Conservation (phyloP, 2,888 invertebrate genomes). For the Acrocyrtus sp. region DNA sequence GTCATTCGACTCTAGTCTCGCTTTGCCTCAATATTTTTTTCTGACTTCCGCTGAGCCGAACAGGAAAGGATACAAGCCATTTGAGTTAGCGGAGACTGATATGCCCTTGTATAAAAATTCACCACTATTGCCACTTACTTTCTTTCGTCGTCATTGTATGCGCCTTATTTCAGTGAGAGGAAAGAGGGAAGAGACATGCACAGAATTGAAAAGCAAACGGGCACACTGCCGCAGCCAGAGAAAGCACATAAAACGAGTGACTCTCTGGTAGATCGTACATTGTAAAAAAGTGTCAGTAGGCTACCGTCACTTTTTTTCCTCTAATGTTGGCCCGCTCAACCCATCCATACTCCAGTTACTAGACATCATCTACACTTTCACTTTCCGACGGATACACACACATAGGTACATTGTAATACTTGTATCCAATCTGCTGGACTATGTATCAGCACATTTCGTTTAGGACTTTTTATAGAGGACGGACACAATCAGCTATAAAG, state of each 20-base stretch:
- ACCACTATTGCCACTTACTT: background rate
- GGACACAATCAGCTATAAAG: background rate
- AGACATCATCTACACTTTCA: no score
- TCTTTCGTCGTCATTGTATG: background rate
- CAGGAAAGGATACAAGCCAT: background rate
- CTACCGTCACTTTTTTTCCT: slow-evolving; percentile 12
- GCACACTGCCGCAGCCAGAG: slow-evolving; percentile 1
- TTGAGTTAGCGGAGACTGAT: background rate
- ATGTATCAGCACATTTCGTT: no score
- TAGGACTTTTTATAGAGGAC: no score
- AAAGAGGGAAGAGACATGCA: slow-evolving; percentile 17
- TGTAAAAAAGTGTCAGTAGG: slow-evolving; percentile 31
- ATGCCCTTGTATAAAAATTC: background rate
- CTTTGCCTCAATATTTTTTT: background rate
- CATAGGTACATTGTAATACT: no score
- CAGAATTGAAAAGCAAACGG: slow-evolving; percentile 26
- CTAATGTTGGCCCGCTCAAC: background rate
- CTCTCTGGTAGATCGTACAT: no score
- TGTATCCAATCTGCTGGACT: background rate
- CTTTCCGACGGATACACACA: no score
- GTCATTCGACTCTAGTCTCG: no score
- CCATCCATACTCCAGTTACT: background rate
- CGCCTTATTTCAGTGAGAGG: background rate
- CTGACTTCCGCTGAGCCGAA: background rate
- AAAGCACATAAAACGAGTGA: no score